Evolutionary conservation across 2,888 invertebrate genomes (phyloP), one percentile per base, ranked within the genome.

Genomic region (Myathropa florea): DNA sequence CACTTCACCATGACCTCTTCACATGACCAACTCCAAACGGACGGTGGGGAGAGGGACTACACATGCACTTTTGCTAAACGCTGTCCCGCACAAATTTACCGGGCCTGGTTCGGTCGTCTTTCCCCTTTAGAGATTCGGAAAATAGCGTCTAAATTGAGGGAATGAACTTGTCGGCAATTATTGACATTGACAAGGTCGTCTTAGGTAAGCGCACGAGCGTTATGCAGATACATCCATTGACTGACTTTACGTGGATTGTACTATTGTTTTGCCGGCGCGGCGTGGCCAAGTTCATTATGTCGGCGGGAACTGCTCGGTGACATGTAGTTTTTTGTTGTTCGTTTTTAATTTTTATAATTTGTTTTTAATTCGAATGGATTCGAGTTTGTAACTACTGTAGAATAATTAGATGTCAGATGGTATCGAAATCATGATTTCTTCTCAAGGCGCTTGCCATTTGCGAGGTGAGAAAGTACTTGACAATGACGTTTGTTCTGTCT

Each of bases 161-260:
- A 86, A 83, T 86, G 86, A 86, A 86, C 86, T 86, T 83, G 86
- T 83, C 71, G 28, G 79, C 86, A 86, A 83, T 86, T 86, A 86
- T 86, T 86, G 86, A 86, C 86, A 86, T 83, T 83, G 79, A 21
- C 83, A 86, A 86, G 86, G 86, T 75, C 79, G 36, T 71, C 53
- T 73, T 83, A 68, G 71, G 86, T 67, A 71, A 71, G 53, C 24
- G 39, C 23, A n/a, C 23, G 36, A 39, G 21, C 30, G 68, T 21
- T 46, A 46, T 36, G 28, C 36, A 46, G 61, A 55, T 57, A 26
- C 12, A 64, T 65, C 76, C 71, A 63, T 59, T 63, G 12, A 30
- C 63, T 67, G 36, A 24, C 64, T 28, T 53, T 23, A 46, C 14
- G 46, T 60, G 59, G 12, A 21, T 57, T 60, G 36, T 26, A 26